Base-by-base conservation (phyloP, 2,797 vertebrate genomes). In the Tinamus major region DNA sequence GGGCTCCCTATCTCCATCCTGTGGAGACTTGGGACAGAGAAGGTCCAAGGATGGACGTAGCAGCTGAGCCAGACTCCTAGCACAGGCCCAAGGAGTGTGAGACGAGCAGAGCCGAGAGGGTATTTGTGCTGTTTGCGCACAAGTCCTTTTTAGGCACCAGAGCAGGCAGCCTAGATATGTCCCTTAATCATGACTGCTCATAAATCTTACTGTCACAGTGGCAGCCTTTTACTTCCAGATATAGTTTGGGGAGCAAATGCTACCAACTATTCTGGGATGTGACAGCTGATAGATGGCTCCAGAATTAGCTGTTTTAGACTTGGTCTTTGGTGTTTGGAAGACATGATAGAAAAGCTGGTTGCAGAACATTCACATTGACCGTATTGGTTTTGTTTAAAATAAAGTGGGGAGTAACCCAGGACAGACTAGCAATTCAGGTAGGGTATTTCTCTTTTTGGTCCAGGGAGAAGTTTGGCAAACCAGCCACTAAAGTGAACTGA, bases 211-310 rank as follows among this genome's bases (percentile, higher is more conserved):
- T 91, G 94, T 77, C 80, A 59, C 35, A 44, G 37, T 26, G 67
- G 79, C 42, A 81, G 68, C 55, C 83, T 84, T 95, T 90, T 56
- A 19, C 70, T 96, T 95, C 93, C 95, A 96, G 94, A 96, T 96
- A 94, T 96, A 96, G 95, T 70, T 94, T 70, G 80, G 59, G 91
- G 80, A 92, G 64, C 86, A 90, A 95, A 81, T 79, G 85, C 95
- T 93, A 82, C 87, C 4, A 4, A 42, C 93, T 95, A 86, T 92
- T 96, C 93, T 95, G 83, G 87, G 91, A 94, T 0, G 35, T 93
- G 93, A 78, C 90, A 93, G 90, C 61, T 93, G 83, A 95, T 90
- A 90, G 71, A 84, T 84, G 78, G 87, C 74, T 44, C 39, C 71
- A 74, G 83, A 88, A 92, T 81, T 84, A 84, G 59, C 90, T 94